These are phyloP conservation scores for Arnoldichthys spilopterus DNA, from an alignment of 2,797 vertebrate genomes.

Conservation along the genomic window DNA sequence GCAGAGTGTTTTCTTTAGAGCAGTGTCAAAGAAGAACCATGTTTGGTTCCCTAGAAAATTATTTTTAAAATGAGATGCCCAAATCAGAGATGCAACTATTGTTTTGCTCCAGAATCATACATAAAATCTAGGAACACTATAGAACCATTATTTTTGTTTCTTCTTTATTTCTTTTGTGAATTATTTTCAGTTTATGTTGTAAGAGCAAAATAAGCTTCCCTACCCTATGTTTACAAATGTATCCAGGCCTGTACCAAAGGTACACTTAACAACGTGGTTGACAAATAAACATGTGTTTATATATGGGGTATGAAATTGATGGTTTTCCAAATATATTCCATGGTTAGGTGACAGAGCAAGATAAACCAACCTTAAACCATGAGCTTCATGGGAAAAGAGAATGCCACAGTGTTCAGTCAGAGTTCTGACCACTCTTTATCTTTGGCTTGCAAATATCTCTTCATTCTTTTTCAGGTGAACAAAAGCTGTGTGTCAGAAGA, in stretches of 20 bases:
- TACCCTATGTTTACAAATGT: background rate
- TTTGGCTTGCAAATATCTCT: slow-evolving; percentile 69
- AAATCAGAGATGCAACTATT: too few species aligned
- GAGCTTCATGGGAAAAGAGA: slow-evolving; percentile 81
- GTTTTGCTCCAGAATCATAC: too few species aligned
- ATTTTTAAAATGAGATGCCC: too few species aligned
- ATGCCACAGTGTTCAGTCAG: slow-evolving; percentile 55
- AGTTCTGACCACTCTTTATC: slow-evolving; percentile 65
- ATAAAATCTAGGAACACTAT: too few species aligned
- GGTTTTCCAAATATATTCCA: slow-evolving; percentile 18
- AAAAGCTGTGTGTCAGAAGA: slow-evolving; percentile 74
- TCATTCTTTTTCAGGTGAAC: slow-evolving; percentile 65
- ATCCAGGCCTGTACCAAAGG: background rate
- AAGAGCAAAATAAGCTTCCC: background rate
- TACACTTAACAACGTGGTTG: background rate
- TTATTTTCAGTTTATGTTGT: background rate
- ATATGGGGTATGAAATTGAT: background rate
- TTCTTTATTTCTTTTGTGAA: background rate
- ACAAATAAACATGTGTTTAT: background rate
- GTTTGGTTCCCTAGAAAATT: background rate
- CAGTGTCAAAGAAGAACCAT: background rate
- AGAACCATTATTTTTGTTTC: too few species aligned
- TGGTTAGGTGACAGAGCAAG: slow-evolving; percentile 55
- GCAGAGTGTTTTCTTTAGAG: too few species aligned
- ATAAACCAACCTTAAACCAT: slow-evolving; percentile 47